A percentile compares a stretch with the other conserved stretches of the same genome.
These are phyloP conservation scores for Charina bottae DNA, from an alignment of 2,113 vertebrate species.

Conservation along the genomic window DNA sequence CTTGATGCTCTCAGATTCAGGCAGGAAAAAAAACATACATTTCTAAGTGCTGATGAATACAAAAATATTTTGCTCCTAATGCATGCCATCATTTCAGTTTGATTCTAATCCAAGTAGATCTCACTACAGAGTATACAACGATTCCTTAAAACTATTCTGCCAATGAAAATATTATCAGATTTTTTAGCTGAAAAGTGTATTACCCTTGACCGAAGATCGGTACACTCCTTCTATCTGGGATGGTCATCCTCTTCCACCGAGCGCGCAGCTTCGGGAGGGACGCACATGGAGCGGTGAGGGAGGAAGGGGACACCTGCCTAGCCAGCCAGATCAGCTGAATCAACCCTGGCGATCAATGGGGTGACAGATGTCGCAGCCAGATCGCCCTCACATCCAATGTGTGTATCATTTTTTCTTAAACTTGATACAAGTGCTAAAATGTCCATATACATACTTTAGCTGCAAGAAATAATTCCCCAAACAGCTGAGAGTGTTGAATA, in stretches of 20 bases:
- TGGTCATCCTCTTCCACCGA: too few species aligned
- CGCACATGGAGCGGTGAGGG: too few species aligned
- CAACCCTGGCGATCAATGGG: too few species aligned
- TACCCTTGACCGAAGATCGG: too few species aligned
- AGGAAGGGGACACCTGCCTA: too few species aligned
- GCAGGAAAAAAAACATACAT: not conserved
- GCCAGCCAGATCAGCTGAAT: too few species aligned
- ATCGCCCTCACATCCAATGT: too few species aligned
- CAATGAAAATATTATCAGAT: constrained; percentile 13
- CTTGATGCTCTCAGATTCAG: not conserved
- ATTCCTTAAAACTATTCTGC: constrained; percentile 10
- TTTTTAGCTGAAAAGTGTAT: not conserved
- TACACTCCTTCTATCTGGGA: too few species aligned
- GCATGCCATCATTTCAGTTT: not conserved
- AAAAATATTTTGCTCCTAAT: not conserved
- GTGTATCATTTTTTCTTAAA: too few species aligned
- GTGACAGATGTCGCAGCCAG: too few species aligned
- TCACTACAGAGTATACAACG: not conserved
- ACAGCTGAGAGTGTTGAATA: not conserved
- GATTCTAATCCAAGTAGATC: constrained; percentile 10
- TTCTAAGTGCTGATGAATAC: not conserved
- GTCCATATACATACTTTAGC: not conserved
- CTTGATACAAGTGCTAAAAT: constrained; percentile 25
- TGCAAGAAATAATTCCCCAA: constrained; percentile 3
- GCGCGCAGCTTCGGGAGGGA: too few species aligned